These are phyloP conservation scores for Zygothrica quintamaculata DNA, from an alignment of 2,888 invertebrate genomes.

Conservation along the genomic window DNA sequence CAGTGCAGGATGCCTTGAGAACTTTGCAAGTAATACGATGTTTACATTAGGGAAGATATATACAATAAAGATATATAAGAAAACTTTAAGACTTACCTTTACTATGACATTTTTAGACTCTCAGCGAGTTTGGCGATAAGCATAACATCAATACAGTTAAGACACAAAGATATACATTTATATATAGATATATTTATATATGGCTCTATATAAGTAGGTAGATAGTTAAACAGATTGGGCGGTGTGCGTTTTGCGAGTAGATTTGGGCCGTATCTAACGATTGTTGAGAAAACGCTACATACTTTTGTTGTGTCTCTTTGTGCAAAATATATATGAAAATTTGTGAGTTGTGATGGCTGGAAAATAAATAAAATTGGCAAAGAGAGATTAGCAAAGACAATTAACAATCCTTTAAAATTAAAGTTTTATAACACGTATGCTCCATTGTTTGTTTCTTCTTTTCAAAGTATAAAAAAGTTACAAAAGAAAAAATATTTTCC, in stretches of 20 bases:
- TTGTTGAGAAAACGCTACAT: slow-evolving; percentile 74
- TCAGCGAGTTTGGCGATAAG: slow-evolving; percentile 47
- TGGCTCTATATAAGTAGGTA: slow-evolving; percentile 18
- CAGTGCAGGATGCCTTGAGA: slow-evolving; percentile 55
- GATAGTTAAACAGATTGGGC: slow-evolving; percentile 44
- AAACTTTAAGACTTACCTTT: slow-evolving; percentile 61
- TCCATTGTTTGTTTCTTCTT: slow-evolving; percentile 52
- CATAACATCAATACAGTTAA: slow-evolving; percentile 51
- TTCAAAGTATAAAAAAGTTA: slow-evolving; percentile 6
- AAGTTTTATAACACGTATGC: slow-evolving; percentile 61
- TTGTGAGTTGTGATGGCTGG: slow-evolving; percentile 56
- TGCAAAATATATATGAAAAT: slow-evolving; percentile 61
- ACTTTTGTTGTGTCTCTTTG: slow-evolving; percentile 36
- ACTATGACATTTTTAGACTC: slow-evolving; percentile 36
- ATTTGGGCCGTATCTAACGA: slow-evolving; percentile 54
- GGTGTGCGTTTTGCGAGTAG: slow-evolving; percentile 36
- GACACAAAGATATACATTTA: slow-evolving; percentile 22
- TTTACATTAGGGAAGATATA: not conserved
- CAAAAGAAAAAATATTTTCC: not conserved
- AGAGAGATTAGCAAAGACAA: slow-evolving; percentile 40
- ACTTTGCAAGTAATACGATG: slow-evolving; percentile 64
- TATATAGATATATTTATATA: slow-evolving; percentile 31
- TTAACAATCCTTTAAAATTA: slow-evolving; percentile 20
- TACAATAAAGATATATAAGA: not conserved
- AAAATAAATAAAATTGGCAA: slow-evolving; percentile 41